A percentile compares a stretch with the other conserved stretches of the same genome.
Evolutionary conservation across 2,113 vertebrate species (phyloP).

Genomic region (Galemys pyrenaicus): DNA sequence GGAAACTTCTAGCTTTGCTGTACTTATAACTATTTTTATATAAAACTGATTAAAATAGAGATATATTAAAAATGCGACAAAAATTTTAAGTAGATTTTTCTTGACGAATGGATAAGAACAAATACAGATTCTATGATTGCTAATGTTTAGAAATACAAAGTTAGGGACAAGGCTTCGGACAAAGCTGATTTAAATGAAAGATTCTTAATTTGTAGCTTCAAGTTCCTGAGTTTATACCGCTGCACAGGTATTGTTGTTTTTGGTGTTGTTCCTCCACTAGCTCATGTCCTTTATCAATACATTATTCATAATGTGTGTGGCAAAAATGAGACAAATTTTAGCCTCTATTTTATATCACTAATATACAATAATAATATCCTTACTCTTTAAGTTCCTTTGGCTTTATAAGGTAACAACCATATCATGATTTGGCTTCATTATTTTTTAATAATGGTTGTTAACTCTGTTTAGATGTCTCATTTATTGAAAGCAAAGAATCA

Average conservation of each 20-base stretch:
- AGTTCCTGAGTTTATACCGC: not conserved
- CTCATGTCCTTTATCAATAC: not conserved
- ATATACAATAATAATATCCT: not conserved
- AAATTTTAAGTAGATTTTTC: not conserved
- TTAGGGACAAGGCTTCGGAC: not conserved
- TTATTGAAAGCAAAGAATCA: constrained; percentile 13
- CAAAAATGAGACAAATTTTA: not conserved
- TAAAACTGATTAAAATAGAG: not conserved
- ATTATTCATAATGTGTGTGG: not conserved
- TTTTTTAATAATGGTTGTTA: constrained; percentile 34
- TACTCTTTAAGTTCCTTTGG: not conserved
- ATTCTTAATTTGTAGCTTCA: not conserved
- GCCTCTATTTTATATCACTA: constrained; percentile 9
- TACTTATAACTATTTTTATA: constrained; percentile 20
- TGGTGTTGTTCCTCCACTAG: not conserved
- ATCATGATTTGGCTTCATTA: not conserved
- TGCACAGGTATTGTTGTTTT: not conserved
- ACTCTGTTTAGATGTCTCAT: not conserved
- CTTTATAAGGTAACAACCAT: constrained; percentile 6
- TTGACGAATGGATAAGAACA: not conserved
- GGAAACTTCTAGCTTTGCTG: not conserved
- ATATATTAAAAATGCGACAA: not conserved
- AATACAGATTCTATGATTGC: not conserved
- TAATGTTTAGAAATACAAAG: constrained; percentile 5
- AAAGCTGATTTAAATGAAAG: not conserved